These are phyloP conservation scores for Drosophila longiperda DNA, from an alignment of 2,888 invertebrate species.

Conservation along the genomic window DNA sequence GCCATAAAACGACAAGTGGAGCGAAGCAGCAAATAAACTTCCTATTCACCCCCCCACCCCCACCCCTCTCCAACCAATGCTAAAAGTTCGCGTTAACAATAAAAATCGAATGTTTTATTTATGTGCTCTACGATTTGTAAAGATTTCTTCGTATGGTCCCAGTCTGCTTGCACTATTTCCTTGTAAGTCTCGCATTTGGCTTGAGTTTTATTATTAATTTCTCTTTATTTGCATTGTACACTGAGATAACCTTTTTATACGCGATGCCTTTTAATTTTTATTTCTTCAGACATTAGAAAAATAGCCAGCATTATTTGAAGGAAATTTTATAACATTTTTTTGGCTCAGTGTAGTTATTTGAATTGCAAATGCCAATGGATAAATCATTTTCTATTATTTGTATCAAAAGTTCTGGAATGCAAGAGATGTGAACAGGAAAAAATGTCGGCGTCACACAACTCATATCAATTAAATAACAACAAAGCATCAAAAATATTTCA, in stretches of 20 bases:
- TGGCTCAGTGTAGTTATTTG: neutral
- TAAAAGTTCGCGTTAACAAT: conserved; percentile 52
- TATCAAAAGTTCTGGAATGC: conserved; percentile 18
- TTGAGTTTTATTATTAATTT: conserved; percentile 19
- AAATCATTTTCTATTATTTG: conserved; percentile 44
- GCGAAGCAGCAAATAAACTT: conserved; percentile 34
- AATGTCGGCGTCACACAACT: neutral
- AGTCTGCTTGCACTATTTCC: conserved; percentile 6
- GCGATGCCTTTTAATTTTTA: neutral
- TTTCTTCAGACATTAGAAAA: neutral
- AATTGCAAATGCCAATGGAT: conserved; percentile 31
- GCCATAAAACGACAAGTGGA: conserved; percentile 67
- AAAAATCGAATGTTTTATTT: conserved; percentile 73
- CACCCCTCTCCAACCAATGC: neutral
- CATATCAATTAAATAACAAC: conserved; percentile 15
- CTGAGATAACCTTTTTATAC: neutral
- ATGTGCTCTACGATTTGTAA: conserved; percentile 59
- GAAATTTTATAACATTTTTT: neutral
- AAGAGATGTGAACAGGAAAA: neutral
- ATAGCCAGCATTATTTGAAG: neutral
- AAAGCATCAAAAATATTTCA: conserved; percentile 33
- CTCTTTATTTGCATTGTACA: conserved; percentile 15
- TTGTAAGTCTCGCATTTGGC: neutral
- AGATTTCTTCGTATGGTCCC: conserved; percentile 30
- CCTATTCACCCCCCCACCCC: conserved; percentile 3